phyloP scores from a whole-genome alignment of 2,888 invertebrate genomes.

The Drosophila colorata region DNA sequence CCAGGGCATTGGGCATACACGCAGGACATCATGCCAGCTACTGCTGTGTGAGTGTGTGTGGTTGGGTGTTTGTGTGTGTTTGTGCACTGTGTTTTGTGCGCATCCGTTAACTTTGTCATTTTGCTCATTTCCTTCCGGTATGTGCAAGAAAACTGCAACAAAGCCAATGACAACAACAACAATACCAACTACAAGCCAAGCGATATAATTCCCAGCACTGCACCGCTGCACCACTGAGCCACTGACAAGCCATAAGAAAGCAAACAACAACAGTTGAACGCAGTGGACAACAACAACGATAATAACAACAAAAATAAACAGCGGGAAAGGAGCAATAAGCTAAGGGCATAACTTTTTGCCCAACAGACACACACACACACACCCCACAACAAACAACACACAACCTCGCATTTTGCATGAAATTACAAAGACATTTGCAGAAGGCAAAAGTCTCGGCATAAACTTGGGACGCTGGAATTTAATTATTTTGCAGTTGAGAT shows the following conservation, averaged over 20 bases:
- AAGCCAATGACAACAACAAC: slow-evolving; percentile 39
- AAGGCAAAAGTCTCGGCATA: slow-evolving; percentile 57
- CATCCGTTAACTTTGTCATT: slow-evolving; percentile 83
- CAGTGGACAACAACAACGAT: slow-evolving; percentile 32
- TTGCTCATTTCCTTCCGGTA: slow-evolving; percentile 82
- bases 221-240: slow-evolving; percentile 62
- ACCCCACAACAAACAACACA: slow-evolving; percentile 4
- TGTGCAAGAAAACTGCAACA: slow-evolving; percentile 70
- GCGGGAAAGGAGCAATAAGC: slow-evolving; percentile 78
- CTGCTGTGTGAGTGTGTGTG: slow-evolving; percentile 11
- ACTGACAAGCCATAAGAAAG: slow-evolving; percentile 78
- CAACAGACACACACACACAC: slow-evolving; percentile 28
- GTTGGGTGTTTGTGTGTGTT: slow-evolving; percentile 17
- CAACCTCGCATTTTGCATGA: slow-evolving; percentile 58
- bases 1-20: slow-evolving; percentile 63
- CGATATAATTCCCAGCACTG: slow-evolving; percentile 71
- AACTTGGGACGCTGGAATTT: slow-evolving; percentile 73
- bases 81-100: slow-evolving; percentile 73
- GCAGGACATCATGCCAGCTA: slow-evolving; percentile 28
- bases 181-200: slow-evolving; percentile 39
- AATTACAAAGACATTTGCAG: slow-evolving; percentile 63
- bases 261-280: slow-evolving; percentile 55
- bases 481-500: slow-evolving; percentile 72
- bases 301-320: slow-evolving; percentile 52
- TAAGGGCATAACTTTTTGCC: slow-evolving; percentile 72